phyloP scores from a whole-genome alignment of 2,888 invertebrate species.

The Lysandra coridon region DNA sequence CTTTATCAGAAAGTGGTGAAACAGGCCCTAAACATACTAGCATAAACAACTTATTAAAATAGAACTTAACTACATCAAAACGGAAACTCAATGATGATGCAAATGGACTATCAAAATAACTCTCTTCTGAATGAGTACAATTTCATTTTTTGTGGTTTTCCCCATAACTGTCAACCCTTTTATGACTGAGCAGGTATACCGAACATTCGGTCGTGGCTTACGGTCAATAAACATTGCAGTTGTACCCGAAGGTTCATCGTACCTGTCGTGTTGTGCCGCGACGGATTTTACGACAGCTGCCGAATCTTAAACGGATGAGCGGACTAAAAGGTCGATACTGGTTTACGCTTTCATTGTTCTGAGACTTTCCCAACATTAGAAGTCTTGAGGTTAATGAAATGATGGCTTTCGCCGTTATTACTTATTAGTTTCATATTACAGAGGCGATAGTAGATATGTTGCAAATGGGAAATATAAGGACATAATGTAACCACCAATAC shows the following conservation, averaged over 20 bases:
- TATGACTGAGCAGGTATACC: not conserved
- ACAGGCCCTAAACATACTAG: no score
- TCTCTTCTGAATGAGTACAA: not conserved
- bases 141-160: not conserved
- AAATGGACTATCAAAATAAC: not conserved
- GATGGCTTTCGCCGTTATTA: no score
- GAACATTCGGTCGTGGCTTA: not conserved
- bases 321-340: slow-evolving; percentile 14
- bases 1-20: no score
- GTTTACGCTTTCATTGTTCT: not conserved
- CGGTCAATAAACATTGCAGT: slow-evolving; percentile 36
- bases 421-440: no score
- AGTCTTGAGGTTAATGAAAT: not conserved
- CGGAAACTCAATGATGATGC: no score
- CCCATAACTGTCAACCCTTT: not conserved
- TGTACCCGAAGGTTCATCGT: slow-evolving; percentile 45
- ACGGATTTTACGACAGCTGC: slow-evolving; percentile 30
- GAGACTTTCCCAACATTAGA: not conserved
- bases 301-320: slow-evolving; percentile 14
- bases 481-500: no score
- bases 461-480: no score
- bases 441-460: no score
- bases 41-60: no score
- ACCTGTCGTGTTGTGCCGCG: slow-evolving; percentile 44
- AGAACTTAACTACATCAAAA: no score